phyloP scores from a whole-genome alignment of 2,888 invertebrate genomes.

The Labia minor region DNA sequence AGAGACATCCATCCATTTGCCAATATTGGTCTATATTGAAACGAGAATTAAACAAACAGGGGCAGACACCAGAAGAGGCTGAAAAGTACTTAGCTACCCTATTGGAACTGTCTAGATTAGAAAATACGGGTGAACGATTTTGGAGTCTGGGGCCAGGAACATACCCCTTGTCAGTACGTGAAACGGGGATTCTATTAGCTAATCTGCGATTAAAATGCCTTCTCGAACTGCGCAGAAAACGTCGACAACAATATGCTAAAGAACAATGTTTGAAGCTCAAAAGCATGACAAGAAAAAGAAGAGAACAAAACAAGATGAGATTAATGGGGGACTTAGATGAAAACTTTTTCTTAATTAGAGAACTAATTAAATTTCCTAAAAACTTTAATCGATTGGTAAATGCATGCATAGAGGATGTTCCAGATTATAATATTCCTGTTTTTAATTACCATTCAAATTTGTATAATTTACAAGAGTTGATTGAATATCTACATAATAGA shows the following conservation, averaged over 20 bases:
- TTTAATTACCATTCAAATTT: not conserved
- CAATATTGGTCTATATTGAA: not conserved
- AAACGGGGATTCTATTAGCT: not conserved
- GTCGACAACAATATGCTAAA: not conserved
- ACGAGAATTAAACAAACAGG: not conserved
- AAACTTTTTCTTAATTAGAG: not conserved
- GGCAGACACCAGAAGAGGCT: not conserved
- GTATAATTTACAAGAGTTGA: not conserved
- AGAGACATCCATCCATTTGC: not conserved
- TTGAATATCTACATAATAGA: not conserved
- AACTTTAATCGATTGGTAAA: not conserved
- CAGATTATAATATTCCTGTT: not conserved
- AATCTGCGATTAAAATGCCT: not conserved
- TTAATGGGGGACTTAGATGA: not conserved
- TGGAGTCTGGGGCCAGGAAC: not conserved
- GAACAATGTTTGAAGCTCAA: not conserved
- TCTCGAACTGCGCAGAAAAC: not conserved
- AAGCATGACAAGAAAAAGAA: not conserved
- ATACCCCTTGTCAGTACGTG: not conserved
- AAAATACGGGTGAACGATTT: not conserved
- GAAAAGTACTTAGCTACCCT: not conserved
- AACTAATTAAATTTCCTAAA: not conserved
- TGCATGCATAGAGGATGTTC: not conserved
- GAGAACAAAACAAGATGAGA: not conserved
- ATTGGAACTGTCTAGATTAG: not conserved